phyloP scores from a whole-genome alignment of 2,888 invertebrate species.

The Stenchaetothrips biformis region DNA sequence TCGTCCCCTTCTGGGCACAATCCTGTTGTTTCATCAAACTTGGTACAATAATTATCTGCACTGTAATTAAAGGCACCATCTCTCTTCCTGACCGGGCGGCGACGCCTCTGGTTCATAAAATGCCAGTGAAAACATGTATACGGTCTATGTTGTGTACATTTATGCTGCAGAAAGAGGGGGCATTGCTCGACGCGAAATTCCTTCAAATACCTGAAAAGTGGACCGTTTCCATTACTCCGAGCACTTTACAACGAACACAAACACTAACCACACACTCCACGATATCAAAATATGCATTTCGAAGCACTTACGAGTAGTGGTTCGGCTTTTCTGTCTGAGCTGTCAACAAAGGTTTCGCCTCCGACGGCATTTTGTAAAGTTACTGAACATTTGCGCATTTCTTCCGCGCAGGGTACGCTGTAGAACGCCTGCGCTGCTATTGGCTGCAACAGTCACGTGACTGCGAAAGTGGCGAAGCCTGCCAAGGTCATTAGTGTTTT shows the following conservation, averaged over 20 bases:
- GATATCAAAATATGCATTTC: constrained; percentile 3
- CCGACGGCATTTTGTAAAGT: constrained; percentile 77
- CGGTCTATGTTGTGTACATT: constrained; percentile 99
- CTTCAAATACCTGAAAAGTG: constrained; percentile 84
- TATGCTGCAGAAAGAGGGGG: constrained; percentile 98
- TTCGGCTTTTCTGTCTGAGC: constrained; percentile 97
- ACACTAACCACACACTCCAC: constrained; percentile 23
- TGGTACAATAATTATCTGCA: constrained; percentile 98
- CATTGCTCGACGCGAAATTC: constrained; percentile 99
- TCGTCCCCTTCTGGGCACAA: constrained; percentile 98
- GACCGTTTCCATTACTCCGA: constrained; percentile 23
- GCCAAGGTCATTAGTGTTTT: constrained; percentile 24
- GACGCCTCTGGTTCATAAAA: constrained; percentile 97
- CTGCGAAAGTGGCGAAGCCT: constrained; percentile 17
- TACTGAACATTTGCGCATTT: constrained; percentile 57
- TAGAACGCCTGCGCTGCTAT: constrained; percentile 35
- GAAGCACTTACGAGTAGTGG: constrained; percentile 89
- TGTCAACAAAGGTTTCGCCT: constrained; percentile 87
- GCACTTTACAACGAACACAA: neutral
- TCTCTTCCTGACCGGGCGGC: constrained; percentile 87
- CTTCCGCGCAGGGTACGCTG: constrained; percentile 38
- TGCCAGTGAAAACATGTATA: constrained; percentile 99
- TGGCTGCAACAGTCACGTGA: constrained; percentile 37
- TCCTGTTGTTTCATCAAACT: constrained; percentile 98
- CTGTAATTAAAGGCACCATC: constrained; percentile 99